A percentile compares a stretch with the other conserved stretches of the same genome.
phyloP scores from a whole-genome alignment of 1,140 invertebrate species.

The Helicoverpa armigera region DNA sequence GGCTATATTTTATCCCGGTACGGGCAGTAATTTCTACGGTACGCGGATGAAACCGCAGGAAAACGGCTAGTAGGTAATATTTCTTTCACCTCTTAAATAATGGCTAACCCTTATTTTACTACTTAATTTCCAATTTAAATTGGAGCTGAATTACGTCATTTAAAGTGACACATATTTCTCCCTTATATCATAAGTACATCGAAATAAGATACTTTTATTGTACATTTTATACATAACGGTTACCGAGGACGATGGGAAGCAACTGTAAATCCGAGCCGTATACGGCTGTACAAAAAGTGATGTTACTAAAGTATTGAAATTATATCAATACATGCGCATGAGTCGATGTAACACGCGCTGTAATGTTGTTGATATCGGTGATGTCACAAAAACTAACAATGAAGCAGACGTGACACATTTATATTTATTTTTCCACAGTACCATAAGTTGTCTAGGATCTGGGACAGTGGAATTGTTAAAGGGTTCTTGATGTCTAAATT shows the following conservation, averaged over 20 bases:
- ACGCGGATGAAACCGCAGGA: too few species aligned
- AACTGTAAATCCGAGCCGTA: conserved; percentile 22
- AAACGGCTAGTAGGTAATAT: too few species aligned
- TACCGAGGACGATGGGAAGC: neutral
- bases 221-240: conserved; percentile 20
- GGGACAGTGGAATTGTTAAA: too few species aligned
- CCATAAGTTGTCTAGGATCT: too few species aligned
- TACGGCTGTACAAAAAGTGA: neutral
- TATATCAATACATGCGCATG: conserved; percentile 31
- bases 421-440: too few species aligned
- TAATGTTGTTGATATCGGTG: conserved; percentile 41
- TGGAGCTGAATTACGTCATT: neutral
- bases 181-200: conserved; percentile 5
- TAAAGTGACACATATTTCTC: neutral
- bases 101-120: too few species aligned
- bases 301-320: conserved; percentile 41
- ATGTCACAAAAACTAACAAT: neutral
- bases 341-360: conserved; percentile 19
- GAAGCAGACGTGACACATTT: neutral
- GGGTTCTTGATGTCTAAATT: too few species aligned
- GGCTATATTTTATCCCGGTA: too few species aligned
- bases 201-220: conserved; percentile 9
- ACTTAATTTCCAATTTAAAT: too few species aligned
- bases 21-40: too few species aligned
- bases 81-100: too few species aligned